Conservation (phyloP, 2,888 invertebrate genomes). For the Lithophane ornitopus region DNA sequence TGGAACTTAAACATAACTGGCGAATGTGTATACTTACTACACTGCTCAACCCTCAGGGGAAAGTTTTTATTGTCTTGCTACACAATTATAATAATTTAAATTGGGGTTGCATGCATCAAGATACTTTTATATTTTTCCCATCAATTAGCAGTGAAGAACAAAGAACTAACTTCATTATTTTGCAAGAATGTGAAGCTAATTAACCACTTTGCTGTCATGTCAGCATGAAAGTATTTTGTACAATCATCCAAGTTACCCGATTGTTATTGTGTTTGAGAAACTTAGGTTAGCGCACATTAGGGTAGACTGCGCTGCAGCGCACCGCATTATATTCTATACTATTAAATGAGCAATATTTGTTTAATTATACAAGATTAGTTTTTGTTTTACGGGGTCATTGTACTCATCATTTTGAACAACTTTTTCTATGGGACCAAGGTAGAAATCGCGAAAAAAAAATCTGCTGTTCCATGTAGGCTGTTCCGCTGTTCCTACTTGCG, state of each 20-base stretch:
- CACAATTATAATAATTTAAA: conserved; percentile 10
- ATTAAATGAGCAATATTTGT: too few relatives aligned
- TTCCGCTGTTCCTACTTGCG: too few relatives aligned
- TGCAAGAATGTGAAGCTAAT: conserved; percentile 30
- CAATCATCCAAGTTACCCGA: background rate
- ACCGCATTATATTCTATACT: background rate
- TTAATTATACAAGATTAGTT: too few relatives aligned
- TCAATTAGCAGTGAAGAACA: conserved; percentile 31
- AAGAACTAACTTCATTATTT: conserved; percentile 25
- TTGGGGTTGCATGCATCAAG: conserved; percentile 6
- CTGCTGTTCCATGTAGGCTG: too few relatives aligned
- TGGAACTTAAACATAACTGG: background rate
- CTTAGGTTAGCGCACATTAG: background rate
- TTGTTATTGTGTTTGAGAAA: conserved; percentile 9
- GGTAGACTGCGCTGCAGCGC: background rate
- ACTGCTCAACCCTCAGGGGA: background rate
- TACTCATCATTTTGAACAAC: too few relatives aligned
- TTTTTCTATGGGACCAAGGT: too few relatives aligned
- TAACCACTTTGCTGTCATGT: background rate
- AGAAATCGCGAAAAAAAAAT: too few relatives aligned
- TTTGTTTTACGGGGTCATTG: too few relatives aligned
- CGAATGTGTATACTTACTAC: background rate
- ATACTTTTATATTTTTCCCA: conserved; percentile 23
- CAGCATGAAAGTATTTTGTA: conserved; percentile 4
- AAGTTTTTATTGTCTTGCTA: too few relatives aligned